A percentile compares a stretch with the other conserved stretches of the same genome.
Conservation (phyloP, 2,888 invertebrate genomes). For the Parthenolecanium corni region DNA sequence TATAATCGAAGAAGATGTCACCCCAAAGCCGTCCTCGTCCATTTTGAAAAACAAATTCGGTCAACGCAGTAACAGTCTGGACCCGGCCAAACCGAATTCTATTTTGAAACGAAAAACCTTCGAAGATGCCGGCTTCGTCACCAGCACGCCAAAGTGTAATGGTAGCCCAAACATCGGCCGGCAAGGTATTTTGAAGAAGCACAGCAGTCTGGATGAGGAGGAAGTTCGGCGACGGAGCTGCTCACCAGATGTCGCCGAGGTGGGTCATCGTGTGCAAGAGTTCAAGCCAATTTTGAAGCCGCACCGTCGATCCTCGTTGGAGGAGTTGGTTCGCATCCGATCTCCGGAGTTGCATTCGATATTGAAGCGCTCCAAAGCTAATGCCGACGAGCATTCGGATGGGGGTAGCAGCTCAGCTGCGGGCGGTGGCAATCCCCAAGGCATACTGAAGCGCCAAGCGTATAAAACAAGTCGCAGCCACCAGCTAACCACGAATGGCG, state of each 20-base stretch:
- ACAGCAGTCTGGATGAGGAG: conserved; percentile 68
- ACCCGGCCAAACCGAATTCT: conserved; percentile 22
- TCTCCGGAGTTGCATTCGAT: conserved; percentile 43
- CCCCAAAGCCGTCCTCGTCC: conserved; percentile 12
- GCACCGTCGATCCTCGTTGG: conserved; percentile 55
- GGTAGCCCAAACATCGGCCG: conserved; percentile 34
- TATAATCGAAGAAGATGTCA: conserved; percentile 16
- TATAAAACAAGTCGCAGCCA: conserved; percentile 35
- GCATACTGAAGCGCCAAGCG: conserved; percentile 65
- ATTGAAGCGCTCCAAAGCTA: conserved; percentile 53
- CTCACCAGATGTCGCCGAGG: conserved; percentile 46
- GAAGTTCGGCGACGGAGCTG: conserved; percentile 55
- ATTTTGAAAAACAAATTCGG: conserved; percentile 28
- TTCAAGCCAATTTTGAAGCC: conserved; percentile 56
- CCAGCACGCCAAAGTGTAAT: not conserved
- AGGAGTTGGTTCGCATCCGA: conserved; percentile 46
- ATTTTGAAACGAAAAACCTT: conserved; percentile 31
- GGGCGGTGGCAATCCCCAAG: conserved; percentile 45
- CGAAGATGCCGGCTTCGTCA: not conserved
- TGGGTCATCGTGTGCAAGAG: conserved; percentile 40
- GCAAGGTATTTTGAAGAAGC: conserved; percentile 72
- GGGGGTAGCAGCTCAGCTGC: conserved; percentile 43
- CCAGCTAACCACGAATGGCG: not conserved
- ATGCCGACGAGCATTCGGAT: conserved; percentile 45
- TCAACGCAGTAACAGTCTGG: conserved; percentile 9